Base-by-base conservation (phyloP, 1,140 invertebrate species). In the Panagrolaimus sp. region DNA sequence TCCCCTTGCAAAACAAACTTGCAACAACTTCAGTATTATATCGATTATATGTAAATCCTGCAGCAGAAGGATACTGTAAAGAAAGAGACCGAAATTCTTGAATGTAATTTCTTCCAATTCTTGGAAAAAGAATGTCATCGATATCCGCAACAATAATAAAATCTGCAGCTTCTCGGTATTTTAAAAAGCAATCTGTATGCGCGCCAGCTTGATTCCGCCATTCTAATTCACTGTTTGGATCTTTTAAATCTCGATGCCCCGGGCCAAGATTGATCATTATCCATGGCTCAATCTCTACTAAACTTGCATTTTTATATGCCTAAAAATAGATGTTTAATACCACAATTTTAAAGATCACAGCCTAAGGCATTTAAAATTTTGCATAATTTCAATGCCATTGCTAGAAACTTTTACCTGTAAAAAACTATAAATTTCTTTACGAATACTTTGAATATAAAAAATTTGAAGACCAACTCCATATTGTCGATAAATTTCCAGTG, bases 161-260 rank as follows among this genome's bases (percentile, higher is more conserved):
- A n/a, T 79, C 69, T 15, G 78, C 79, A 17, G 78, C 71, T 66
- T 79, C 77, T 55, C 73, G 80, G 68, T 80, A 80, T 63, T 78
- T 69, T n/a, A 80, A 67, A 43, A 83, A 73, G 65, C 78, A 80
- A 46, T 80, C 81, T 14, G 79, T 82, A 66, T 83, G 82, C 1
- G 79, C 81, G 12, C 71, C 69, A 2, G 79, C 79, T 66, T 81
- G 79, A 74, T 81, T 81, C 45, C 78, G 43, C 71, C 77, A 79
- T n/a, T 81, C 79, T 5, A 81, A 62, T 67, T 81, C 79, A 10
- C 70, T 45, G 69, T 81, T 81, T 24, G 79, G 79, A 66, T 83
- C 76, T 32, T 82, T 28, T 12, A 21, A 14, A 58, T 58, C 14
- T 12, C 17, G 15, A 12, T 58, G 4, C 5, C 10, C 28, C 12